Conservation (phyloP, 2,797 vertebrate species). For the Betta splendens region DNA sequence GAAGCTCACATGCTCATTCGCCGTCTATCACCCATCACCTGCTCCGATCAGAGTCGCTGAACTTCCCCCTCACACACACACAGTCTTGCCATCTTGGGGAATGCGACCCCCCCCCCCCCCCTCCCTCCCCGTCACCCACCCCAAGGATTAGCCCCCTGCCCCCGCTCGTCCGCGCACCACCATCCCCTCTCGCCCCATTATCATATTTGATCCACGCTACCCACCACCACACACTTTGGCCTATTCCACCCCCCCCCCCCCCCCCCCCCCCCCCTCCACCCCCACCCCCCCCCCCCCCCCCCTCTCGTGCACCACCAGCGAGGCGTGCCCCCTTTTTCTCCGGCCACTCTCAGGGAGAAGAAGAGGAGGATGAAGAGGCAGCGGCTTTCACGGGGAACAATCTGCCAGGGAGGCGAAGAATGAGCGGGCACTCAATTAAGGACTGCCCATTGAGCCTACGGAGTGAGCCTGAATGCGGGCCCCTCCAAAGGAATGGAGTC, state of each 20-base stretch:
- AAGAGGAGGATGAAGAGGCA: constrained; percentile 85
- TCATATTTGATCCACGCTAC: constrained; percentile 78
- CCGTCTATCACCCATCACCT: too few species aligned
- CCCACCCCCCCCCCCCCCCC: constrained; percentile 81
- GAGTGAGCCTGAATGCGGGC: constrained; percentile 86
- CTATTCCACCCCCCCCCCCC: constrained; percentile 77
- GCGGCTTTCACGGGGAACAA: constrained; percentile 84
- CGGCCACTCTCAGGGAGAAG: constrained; percentile 80
- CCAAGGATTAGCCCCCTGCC: constrained; percentile 74
- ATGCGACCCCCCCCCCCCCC: constrained; percentile 38
- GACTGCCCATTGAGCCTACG: constrained; percentile 88
- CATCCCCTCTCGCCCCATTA: constrained; percentile 75
- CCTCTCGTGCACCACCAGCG: constrained; percentile 85
- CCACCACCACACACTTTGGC: constrained; percentile 52
- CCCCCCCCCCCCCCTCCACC: constrained; percentile 80
- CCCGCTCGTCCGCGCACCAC: constrained; percentile 55
- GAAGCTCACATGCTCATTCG: too few species aligned
- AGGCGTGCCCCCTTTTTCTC: constrained; percentile 85
- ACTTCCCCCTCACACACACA: too few species aligned
- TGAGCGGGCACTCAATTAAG: constrained; percentile 96
- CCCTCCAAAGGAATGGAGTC: constrained; percentile 90
- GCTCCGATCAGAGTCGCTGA: too few species aligned
- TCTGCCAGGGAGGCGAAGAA: constrained; percentile 86
- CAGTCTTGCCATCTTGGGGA: constrained; percentile 57
- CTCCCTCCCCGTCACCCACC: constrained; percentile 51